Evolutionary conservation across 2,113 vertebrate genomes (phyloP).

Genomic region (Corythornis madagascariensis): DNA sequence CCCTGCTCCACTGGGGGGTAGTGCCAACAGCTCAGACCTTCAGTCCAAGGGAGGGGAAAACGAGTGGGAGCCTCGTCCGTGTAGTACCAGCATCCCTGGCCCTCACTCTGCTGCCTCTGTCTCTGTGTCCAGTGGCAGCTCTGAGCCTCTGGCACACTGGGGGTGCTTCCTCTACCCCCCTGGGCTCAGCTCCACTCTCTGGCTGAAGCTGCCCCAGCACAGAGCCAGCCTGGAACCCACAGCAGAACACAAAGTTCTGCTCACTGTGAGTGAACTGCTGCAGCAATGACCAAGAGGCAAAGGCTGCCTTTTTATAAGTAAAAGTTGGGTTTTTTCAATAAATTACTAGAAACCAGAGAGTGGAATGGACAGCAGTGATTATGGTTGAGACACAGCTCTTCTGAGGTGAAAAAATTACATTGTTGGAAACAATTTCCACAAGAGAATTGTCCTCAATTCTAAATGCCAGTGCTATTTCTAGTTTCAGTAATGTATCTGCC

Average conservation of each 20-base stretch:
- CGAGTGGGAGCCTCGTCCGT: accelerated
- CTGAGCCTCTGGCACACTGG: accelerated
- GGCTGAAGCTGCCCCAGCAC: no score
- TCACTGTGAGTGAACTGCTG: neutral
- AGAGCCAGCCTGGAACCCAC: neutral
- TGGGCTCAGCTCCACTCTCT: no score
- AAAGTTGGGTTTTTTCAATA: neutral
- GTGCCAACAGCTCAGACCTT: neutral
- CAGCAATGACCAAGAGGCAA: neutral
- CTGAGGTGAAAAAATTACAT: neutral
- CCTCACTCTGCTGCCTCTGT: accelerated
- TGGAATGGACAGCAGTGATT: neutral
- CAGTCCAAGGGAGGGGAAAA: neutral
- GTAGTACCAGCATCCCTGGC: neutral
- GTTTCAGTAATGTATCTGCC: neutral
- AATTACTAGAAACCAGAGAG: neutral
- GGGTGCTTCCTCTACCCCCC: neutral
- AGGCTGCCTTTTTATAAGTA: accelerated
- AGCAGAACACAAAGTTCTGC: accelerated
- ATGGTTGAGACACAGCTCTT: neutral
- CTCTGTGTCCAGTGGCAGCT: neutral
- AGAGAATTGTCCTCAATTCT: neutral
- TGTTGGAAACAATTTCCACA: neutral
- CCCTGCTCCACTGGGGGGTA: neutral
- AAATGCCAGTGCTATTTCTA: neutral